Conservation (phyloP, 2,113 vertebrate species). For the Tachycineta bicolor region DNA sequence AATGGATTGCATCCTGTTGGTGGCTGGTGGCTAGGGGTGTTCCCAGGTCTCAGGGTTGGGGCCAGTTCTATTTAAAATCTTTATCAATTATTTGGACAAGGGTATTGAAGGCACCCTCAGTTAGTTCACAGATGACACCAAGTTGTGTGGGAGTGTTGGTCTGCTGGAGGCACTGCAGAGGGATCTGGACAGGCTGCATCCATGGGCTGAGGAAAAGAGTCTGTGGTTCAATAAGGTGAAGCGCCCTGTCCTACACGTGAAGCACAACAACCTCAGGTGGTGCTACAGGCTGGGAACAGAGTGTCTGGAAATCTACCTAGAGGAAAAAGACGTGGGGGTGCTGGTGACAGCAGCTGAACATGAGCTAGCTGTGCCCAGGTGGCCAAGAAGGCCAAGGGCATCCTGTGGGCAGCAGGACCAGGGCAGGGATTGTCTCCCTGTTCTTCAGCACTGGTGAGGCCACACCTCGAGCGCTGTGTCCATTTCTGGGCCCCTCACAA, state of each 20-base stretch:
- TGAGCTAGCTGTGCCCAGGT: neutral
- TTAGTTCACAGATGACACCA: neutral
- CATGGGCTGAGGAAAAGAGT: neutral
- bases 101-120: neutral
- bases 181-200: neutral
- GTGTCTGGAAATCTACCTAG: neutral
- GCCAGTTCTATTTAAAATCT: neutral
- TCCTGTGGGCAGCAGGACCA: neutral
- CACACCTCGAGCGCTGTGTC: fast-evolving
- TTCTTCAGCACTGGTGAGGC: neutral
- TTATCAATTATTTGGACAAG: neutral
- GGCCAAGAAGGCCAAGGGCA: neutral
- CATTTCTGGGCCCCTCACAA: neutral
- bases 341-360: neutral
- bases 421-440: neutral
- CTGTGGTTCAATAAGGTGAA: fast-evolving
- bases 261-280: neutral
- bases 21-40: neutral
- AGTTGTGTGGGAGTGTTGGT: neutral
- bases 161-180: neutral
- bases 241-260: neutral
- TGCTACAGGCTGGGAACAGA: neutral
- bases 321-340: neutral
- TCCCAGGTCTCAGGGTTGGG: neutral
- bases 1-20: neutral